Percentiles rank a stretch among this genome's conserved stretches.
These are phyloP conservation scores for Arenaria interpres DNA, from an alignment of 2,113 vertebrate species.

Conservation along the genomic window DNA sequence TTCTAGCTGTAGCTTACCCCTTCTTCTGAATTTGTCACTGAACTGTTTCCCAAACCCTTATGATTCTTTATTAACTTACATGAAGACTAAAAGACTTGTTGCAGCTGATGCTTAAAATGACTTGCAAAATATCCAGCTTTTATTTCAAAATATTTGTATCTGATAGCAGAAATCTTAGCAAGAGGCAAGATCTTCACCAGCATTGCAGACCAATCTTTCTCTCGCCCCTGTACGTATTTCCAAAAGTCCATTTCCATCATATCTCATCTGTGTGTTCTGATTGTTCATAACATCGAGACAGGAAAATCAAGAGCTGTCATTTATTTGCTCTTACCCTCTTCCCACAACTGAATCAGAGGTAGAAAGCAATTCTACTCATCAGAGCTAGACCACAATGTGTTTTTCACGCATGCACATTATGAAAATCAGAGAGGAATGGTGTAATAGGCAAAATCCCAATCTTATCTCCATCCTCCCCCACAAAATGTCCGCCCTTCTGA, in stretches of 20 bases:
- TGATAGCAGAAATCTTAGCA: background rate
- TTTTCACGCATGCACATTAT: accelerated
- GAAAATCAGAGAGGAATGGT: background rate
- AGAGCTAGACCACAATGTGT: background rate
- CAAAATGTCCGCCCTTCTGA: background rate
- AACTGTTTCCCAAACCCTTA: background rate
- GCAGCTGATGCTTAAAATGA: background rate
- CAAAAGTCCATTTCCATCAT: background rate
- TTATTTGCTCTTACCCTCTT: background rate
- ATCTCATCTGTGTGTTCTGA: background rate
- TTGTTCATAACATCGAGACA: background rate
- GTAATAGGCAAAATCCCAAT: background rate
- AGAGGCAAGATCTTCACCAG: background rate
- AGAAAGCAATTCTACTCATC: background rate
- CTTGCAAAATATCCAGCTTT: background rate
- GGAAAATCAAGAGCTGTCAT: background rate
- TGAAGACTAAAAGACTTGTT: background rate
- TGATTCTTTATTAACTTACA: background rate
- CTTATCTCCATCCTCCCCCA: background rate
- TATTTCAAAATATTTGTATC: background rate
- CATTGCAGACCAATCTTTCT: background rate
- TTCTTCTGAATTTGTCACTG: background rate
- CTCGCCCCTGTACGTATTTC: background rate
- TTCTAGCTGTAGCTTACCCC: background rate
- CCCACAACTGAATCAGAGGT: background rate